Conservation (phyloP, 2,888 invertebrate genomes). For the Torymus auratus region DNA sequence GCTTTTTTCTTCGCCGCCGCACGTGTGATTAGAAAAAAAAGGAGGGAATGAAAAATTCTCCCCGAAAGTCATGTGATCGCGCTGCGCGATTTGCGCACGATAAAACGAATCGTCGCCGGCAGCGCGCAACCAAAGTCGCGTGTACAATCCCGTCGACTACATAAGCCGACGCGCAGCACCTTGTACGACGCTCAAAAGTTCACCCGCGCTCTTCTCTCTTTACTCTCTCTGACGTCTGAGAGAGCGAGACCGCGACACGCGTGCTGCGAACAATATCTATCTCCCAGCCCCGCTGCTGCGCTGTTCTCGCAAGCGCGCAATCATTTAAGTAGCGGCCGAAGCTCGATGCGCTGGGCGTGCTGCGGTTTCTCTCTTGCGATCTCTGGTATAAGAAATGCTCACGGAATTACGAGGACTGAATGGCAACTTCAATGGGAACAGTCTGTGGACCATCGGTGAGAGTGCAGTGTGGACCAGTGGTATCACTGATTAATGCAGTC, state of each 20-base stretch:
- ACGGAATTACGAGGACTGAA: conserved; percentile 6
- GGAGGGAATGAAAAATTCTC: not conserved
- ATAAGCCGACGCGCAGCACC: too few species aligned
- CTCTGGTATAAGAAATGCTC: conserved; percentile 15
- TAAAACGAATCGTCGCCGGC: not conserved
- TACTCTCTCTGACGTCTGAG: too few species aligned
- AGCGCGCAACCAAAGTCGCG: not conserved
- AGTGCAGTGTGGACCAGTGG: not conserved
- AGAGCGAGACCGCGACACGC: too few species aligned
- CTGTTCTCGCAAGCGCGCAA: too few species aligned
- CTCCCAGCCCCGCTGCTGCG: too few species aligned
- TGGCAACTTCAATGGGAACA: not conserved
- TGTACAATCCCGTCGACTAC: not conserved
- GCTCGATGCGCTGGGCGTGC: not conserved
- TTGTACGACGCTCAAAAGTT: too few species aligned
- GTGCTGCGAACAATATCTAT: too few species aligned
- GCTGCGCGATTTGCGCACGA: not conserved
- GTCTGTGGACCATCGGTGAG: conserved; percentile 35
- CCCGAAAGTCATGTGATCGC: conserved; percentile 14
- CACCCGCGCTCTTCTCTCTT: too few species aligned
- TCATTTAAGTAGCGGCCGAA: not conserved
- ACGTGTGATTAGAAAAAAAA: not conserved
- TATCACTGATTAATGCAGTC: not conserved
- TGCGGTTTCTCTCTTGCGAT: not conserved
- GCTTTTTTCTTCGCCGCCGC: not conserved